Evolutionary conservation across 2,888 invertebrate genomes (phyloP).

Genomic region (Euspilapteryx auroguttella): DNA sequence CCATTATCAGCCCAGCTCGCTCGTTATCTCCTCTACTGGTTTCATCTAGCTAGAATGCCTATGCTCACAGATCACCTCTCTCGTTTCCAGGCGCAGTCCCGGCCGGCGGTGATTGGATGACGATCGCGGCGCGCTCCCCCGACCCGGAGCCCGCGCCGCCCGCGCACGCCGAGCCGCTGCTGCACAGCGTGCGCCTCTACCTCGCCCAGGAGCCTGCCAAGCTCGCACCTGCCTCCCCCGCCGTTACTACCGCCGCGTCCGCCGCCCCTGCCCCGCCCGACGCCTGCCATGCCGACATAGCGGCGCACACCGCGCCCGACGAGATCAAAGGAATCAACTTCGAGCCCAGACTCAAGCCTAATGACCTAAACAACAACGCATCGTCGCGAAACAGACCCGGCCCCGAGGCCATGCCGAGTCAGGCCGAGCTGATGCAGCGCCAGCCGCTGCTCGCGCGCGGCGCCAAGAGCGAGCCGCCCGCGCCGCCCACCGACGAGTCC

Average conservation of each 20-base stretch:
- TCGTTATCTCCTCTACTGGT: too few species aligned
- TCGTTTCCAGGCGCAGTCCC: conserved; percentile 48
- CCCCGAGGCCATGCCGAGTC: conserved; percentile 42
- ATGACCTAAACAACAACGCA: conserved; percentile 58
- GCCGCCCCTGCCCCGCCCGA: conserved; percentile 14
- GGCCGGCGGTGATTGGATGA: conserved; percentile 57
- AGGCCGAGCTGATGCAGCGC: conserved; percentile 54
- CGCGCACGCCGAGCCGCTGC: conserved; percentile 44
- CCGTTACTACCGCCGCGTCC: conserved; percentile 19
- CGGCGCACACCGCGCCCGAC: conserved; percentile 32
- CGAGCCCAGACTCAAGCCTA: conserved; percentile 38
- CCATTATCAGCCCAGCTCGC: too few species aligned
- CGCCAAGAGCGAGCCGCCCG: conserved; percentile 25
- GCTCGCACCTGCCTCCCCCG: conserved; percentile 28
- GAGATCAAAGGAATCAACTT: conserved; percentile 52
- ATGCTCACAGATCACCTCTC: too few species aligned
- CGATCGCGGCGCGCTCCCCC: conserved; percentile 44
- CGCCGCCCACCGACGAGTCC: conserved; percentile 41
- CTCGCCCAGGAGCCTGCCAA: conserved; percentile 42
- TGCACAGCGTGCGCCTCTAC: conserved; percentile 49
- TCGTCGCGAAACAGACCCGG: too few species aligned
- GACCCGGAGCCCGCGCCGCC: conserved; percentile 41
- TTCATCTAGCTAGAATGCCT: too few species aligned
- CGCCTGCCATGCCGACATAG: conserved; percentile 39
- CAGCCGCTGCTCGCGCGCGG: conserved; percentile 51